Evolutionary conservation across 2,888 invertebrate species (phyloP).

Genomic region (Lasioglossum marginatum): DNA sequence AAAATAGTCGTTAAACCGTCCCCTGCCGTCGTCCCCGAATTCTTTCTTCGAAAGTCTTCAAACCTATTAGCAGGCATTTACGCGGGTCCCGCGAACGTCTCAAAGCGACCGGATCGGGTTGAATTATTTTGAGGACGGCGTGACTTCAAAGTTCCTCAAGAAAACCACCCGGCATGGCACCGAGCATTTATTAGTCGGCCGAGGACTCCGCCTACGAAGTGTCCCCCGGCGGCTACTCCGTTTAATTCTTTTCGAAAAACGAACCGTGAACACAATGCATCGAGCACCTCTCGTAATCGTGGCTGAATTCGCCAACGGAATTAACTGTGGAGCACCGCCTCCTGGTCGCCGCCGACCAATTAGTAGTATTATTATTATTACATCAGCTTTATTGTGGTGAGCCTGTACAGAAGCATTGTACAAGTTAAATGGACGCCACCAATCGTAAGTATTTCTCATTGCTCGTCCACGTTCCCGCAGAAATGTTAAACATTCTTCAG

Average conservation of each 20-base stretch:
- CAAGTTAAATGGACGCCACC: neutral
- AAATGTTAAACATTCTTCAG: neutral
- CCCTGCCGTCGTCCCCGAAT: slow-evolving; percentile 3
- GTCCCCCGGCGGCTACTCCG: slow-evolving; percentile 18
- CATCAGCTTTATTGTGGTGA: neutral
- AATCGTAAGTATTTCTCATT: neutral
- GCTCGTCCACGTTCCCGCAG: neutral
- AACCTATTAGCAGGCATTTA: slow-evolving; percentile 62
- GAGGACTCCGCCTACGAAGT: slow-evolving; percentile 13
- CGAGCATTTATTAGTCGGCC: slow-evolving; percentile 27
- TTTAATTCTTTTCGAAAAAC: slow-evolving; percentile 38
- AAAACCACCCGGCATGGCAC: slow-evolving; percentile 2
- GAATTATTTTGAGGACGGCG: slow-evolving; percentile 62
- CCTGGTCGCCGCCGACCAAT: neutral
- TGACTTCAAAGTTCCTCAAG: slow-evolving; percentile 54
- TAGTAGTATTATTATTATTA: neutral
- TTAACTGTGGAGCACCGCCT: neutral
- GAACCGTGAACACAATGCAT: slow-evolving; percentile 25
- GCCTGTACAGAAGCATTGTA: neutral
- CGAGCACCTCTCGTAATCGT: slow-evolving; percentile 7
- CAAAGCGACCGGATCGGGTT: slow-evolving; percentile 54
- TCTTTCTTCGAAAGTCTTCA: slow-evolving; percentile 52
- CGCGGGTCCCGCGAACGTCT: slow-evolving; percentile 32
- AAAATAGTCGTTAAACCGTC: slow-evolving; percentile 46
- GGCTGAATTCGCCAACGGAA: slow-evolving; percentile 12